Evolutionary conservation across 2,113 vertebrate species (phyloP).

Genomic region (Halichoerus grypus): DNA sequence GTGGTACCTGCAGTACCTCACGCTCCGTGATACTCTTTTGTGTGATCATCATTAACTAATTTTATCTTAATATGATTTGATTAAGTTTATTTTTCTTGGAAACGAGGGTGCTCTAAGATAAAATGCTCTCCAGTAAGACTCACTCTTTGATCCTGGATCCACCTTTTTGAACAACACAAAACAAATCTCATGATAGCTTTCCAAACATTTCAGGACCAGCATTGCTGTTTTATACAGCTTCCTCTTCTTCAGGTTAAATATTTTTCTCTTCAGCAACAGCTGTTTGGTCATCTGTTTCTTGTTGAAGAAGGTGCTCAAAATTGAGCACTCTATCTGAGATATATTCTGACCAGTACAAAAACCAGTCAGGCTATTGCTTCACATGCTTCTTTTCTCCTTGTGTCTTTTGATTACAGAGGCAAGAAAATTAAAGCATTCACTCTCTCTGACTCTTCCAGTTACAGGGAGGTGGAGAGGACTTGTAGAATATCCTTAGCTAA

Average conservation of each 20-base stretch:
- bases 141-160: not conserved
- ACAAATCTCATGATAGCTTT: not conserved
- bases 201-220: constrained; percentile 4
- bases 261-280: not conserved
- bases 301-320: constrained; percentile 31
- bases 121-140: not conserved
- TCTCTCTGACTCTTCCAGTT: not conserved
- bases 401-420: not conserved
- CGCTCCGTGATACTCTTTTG: not conserved
- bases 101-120: not conserved
- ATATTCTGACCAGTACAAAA: not conserved
- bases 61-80: not conserved
- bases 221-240: constrained; percentile 10
- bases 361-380: not conserved
- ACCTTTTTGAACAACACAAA: not conserved
- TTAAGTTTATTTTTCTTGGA: constrained; percentile 13
- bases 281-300: constrained; percentile 42
- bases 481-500: not conserved
- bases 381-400: not conserved
- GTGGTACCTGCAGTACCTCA: not conserved
- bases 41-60: not conserved
- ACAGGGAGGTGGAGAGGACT: not conserved
- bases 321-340: constrained; percentile 20
- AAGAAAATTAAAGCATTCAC: constrained; percentile 8
- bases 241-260: constrained; percentile 47